Percentiles rank a stretch among this genome's conserved stretches.
phyloP scores from a whole-genome alignment of 2,113 vertebrate genomes.

The Riparia riparia region DNA sequence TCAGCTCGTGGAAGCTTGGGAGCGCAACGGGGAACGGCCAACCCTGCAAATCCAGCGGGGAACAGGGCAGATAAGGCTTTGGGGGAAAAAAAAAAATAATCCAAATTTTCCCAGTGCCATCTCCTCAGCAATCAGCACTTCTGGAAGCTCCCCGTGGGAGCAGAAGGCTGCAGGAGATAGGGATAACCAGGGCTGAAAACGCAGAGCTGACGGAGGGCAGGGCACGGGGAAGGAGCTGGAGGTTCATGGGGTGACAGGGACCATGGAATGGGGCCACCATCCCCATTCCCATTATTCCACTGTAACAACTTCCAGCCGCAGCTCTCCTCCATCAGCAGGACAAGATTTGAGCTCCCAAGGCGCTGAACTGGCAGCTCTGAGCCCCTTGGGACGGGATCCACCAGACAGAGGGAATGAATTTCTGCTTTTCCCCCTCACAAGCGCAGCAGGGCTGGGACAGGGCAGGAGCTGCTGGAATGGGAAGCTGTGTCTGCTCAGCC shows the following conservation, averaged over 20 bases:
- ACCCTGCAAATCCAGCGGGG: not conserved
- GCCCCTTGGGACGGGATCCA: not conserved
- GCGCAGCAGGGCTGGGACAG: fast-evolving
- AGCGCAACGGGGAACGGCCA: not conserved
- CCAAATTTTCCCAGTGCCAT: not conserved
- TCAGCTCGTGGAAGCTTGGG: not conserved
- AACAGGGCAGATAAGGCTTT: not conserved
- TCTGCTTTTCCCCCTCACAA: fast-evolving
- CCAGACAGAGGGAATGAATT: not conserved
- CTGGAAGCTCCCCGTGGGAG: not conserved
- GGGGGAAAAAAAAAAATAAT: not conserved
- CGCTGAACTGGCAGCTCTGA: not conserved
- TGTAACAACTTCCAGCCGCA: not conserved
- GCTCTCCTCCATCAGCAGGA: not conserved
- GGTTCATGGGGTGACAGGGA: not conserved
- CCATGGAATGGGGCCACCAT: not conserved
- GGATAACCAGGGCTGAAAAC: not conserved
- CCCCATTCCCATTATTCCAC: not conserved
- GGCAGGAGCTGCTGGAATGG: fast-evolving
- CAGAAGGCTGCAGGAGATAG: not conserved
- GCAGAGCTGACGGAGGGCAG: not conserved
- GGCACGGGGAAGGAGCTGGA: fast-evolving
- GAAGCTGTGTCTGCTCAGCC: not conserved
- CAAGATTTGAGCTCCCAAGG: not conserved
- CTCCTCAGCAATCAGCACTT: not conserved